Base-by-base conservation (phyloP, 1,140 invertebrate species). In the Epicauta chinensis region DNA sequence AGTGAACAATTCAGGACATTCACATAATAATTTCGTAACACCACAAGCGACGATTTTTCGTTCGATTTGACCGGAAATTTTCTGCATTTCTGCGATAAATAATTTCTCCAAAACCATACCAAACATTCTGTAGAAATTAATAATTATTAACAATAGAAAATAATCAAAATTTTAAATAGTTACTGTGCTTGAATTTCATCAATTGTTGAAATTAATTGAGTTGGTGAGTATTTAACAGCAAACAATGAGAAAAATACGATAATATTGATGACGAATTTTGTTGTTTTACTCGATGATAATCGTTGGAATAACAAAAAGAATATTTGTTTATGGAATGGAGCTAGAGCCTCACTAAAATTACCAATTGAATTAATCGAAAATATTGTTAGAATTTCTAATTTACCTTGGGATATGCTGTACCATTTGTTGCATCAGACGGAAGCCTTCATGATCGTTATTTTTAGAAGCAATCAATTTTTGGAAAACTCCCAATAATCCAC, bases 381-480 rank as follows among this genome's bases (percentile, higher is more conserved):
- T n/a, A n/a, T n/a, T n/a, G n/a, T n/a, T n/a, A n/a, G n/a, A 37
- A 44, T 10, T n/a, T 46, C 30, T 34, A 51, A 62, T 58, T 63
- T 75, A 86, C 81, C 73, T 71, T 50, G 83, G 80, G 60, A 87
- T 77, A 65, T 91, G 76, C 66, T 84, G 81, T 34, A 97, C 77
- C 43, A 98, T 80, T 43, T 78, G 81, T 70, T 94, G 89, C 16
- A 98, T 77, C 1, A 99, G 72, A 66, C 88, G 82, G 69, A 98
- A 97, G 16, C 94, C 96, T 75, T 98, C 93, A 61, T 97, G 92
- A 73, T 98, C 96, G 66, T 97, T 94, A 0, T 83, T 78, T 75
- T 95, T 96, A 0, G 93, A 97, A 2, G 93, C 89, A 58, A 97
- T 93, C 52, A 98, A 73, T 73, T 98, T 97, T 68, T 98, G 95